Evolutionary conservation across 2,888 invertebrate genomes (phyloP).

Genomic region (Notocelia uddmanniana): DNA sequence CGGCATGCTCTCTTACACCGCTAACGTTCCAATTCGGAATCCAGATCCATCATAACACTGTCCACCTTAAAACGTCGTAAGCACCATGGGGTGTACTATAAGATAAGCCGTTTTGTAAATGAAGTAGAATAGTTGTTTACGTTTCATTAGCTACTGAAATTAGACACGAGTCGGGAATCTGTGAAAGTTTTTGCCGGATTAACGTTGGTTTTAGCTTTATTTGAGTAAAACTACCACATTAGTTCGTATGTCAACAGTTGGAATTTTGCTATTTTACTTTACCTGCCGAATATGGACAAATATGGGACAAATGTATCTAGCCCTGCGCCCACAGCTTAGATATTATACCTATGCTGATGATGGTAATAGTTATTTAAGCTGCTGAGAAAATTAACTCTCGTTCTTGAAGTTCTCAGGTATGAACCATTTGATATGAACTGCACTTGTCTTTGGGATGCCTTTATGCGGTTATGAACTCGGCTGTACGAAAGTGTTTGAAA

Average conservation of each 20-base stretch:
- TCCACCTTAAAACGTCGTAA: neutral
- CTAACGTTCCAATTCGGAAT: constrained; percentile 26
- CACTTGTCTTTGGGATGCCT: too few relatives aligned
- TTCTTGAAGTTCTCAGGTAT: too few relatives aligned
- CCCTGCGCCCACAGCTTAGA: too few relatives aligned
- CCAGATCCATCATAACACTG: constrained; percentile 28
- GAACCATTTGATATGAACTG: too few relatives aligned
- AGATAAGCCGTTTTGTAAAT: constrained; percentile 21
- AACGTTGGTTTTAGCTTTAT: constrained; percentile 27
- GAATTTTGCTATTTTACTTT: neutral
- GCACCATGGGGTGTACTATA: neutral
- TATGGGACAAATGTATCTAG: too few relatives aligned
- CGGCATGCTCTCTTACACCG: constrained; percentile 6
- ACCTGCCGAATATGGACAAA: too few relatives aligned
- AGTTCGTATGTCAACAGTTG: neutral
- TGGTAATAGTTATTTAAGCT: too few relatives aligned
- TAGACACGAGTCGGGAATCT: constrained; percentile 28
- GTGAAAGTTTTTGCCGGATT: constrained; percentile 20
- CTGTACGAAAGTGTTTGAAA: too few relatives aligned
- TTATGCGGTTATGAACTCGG: too few relatives aligned
- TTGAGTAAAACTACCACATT: neutral
- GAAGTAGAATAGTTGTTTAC: constrained; percentile 27
- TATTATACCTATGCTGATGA: too few relatives aligned
- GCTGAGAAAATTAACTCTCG: too few relatives aligned
- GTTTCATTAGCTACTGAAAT: constrained; percentile 44